phyloP scores from a whole-genome alignment of 2,797 vertebrate genomes.

The Oophaga sylvatica region DNA sequence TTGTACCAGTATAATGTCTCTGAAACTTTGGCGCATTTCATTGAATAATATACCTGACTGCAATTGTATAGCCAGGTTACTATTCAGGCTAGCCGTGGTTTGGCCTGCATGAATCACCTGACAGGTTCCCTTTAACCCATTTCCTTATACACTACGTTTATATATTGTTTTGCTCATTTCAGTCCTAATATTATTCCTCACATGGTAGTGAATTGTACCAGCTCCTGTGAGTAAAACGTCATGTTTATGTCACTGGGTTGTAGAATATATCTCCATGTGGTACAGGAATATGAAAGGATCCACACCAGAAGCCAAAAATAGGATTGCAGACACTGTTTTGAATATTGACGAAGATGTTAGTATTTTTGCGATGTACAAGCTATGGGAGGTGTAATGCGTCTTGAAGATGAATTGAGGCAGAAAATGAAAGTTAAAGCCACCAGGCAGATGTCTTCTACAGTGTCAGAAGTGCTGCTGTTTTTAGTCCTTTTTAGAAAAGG shows the following conservation, averaged over 20 bases:
- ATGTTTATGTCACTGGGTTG: conserved; percentile 18
- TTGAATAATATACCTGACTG: no score
- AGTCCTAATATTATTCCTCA: background rate
- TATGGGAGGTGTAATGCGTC: conserved; percentile 12
- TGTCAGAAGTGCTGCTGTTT: conserved; percentile 56
- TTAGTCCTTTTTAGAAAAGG: conserved; percentile 67
- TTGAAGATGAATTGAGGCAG: conserved; percentile 19
- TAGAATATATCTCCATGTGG: conserved; percentile 8
- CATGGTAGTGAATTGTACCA: background rate
- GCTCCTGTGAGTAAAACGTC: background rate
- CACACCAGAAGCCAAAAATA: conserved; percentile 9
- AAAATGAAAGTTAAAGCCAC: conserved; percentile 68
- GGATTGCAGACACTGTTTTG: background rate
- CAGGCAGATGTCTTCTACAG: conserved; percentile 63
- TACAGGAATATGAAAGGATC: conserved; percentile 6
- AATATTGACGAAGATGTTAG: background rate
- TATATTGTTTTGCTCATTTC: background rate
- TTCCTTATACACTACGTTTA: background rate
- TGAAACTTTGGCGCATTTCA: no score
- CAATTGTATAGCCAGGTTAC: no score
- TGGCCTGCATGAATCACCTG: no score
- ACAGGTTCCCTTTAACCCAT: no score
- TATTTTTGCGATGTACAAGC: conserved; percentile 18
- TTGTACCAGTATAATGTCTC: no score
- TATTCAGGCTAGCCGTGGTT: no score